These are phyloP conservation scores for Gallirallus australis DNA, from an alignment of 2,797 vertebrate species.

Conservation along the genomic window DNA sequence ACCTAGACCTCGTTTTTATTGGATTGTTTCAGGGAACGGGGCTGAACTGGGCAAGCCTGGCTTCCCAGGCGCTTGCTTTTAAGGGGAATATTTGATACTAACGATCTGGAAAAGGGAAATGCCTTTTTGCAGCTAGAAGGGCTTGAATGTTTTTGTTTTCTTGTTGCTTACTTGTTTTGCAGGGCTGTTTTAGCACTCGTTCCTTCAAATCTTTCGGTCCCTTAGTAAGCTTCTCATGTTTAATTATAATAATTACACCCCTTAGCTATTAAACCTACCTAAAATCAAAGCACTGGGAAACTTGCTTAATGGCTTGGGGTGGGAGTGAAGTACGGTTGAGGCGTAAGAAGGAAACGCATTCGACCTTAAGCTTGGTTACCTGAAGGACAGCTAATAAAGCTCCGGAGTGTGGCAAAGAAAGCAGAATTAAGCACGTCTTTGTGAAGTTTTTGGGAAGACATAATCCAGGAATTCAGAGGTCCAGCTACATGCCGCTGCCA, in stretches of 20 bases:
- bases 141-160: background rate
- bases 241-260: conserved; percentile 6
- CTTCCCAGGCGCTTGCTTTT: background rate
- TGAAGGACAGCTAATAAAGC: conserved; percentile 50
- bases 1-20: background rate
- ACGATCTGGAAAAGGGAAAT: background rate
- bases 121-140: background rate
- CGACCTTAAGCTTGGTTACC: background rate
- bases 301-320: background rate
- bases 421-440: background rate
- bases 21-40: background rate
- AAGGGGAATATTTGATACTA: background rate
- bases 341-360: background rate
- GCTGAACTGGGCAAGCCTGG: background rate
- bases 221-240: background rate
- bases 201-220: background rate
- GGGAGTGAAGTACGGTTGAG: background rate
- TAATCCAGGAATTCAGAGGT: background rate
- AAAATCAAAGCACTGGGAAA: conserved; percentile 26
- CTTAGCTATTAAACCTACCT: conserved; percentile 36
- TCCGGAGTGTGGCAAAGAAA: conserved; percentile 46
- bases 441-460: background rate
- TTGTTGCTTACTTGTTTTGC: background rate
- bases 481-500: background rate
- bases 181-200: background rate